A percentile compares a stretch with the other conserved stretches of the same genome.
phyloP scores from a whole-genome alignment of 2,888 invertebrate species.

The Octonoba sinensis region DNA sequence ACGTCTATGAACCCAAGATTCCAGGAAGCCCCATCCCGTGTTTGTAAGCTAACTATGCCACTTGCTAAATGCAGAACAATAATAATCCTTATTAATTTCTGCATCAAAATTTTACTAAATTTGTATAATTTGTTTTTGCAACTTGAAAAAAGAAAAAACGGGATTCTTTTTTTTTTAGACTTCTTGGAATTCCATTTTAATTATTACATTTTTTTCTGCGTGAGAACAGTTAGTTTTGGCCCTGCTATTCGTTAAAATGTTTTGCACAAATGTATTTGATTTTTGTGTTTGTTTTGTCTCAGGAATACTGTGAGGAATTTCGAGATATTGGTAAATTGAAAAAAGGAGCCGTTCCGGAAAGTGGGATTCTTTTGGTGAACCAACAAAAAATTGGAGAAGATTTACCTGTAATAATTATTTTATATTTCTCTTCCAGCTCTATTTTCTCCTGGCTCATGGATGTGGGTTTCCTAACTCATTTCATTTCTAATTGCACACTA shows the following conservation, averaged over 20 bases:
- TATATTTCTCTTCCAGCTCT: conserved; percentile 36
- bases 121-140: no score
- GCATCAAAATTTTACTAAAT: no score
- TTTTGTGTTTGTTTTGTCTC: conserved; percentile 52
- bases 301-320: conserved; percentile 98
- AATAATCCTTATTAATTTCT: no score
- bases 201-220: background rate
- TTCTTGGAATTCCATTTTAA: background rate
- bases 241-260: background rate
- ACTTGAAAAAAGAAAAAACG: no score
- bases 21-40: no score
- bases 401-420: conserved; percentile 80
- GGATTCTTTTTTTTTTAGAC: no score
- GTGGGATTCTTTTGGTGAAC: conserved; percentile 93
- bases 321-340: conserved; percentile 87
- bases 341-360: conserved; percentile 90
- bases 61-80: no score
- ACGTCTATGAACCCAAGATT: no score
- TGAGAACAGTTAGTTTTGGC: background rate
- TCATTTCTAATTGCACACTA: background rate
- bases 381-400: conserved; percentile 95
- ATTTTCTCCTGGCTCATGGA: conserved; percentile 14
- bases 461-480: conserved; percentile 37
- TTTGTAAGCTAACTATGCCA: no score
- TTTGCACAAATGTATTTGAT: background rate